Evolutionary conservation across 2,888 invertebrate species (phyloP).

Genomic region (Psococerastis gibbosa): DNA sequence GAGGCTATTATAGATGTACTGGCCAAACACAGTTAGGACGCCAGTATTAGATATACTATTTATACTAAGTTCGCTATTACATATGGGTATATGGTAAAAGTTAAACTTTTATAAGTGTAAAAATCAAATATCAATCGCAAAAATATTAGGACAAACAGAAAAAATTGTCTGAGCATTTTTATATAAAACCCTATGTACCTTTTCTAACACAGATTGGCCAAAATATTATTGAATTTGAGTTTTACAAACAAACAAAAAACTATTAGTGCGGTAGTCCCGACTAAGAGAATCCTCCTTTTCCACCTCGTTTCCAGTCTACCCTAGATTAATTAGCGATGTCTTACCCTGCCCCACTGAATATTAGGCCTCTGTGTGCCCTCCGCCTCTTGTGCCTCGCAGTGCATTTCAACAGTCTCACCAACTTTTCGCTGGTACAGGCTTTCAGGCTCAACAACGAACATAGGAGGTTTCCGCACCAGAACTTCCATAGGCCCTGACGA

Average conservation of each 20-base stretch:
- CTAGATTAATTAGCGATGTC: conserved; percentile 14
- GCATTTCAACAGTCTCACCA: conserved; percentile 84
- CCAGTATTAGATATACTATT: no score
- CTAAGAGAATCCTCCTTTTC: background rate
- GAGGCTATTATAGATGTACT: no score
- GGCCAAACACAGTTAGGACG: no score
- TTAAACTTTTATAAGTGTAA: no score
- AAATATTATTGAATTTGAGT: no score
- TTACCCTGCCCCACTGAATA: conserved; percentile 73
- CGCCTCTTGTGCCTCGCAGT: conserved; percentile 81
- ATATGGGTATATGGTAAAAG: no score
- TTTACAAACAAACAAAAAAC: no score
- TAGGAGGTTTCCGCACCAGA: conserved; percentile 79
- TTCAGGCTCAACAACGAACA: conserved; percentile 77
- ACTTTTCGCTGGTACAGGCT: conserved; percentile 75
- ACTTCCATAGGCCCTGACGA: conserved; percentile 68
- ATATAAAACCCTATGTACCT: background rate
- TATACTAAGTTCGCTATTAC: no score
- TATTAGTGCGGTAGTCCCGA: background rate
- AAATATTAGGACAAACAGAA: background rate
- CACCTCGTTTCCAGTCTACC: background rate
- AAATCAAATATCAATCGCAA: no score
- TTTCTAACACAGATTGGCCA: no score
- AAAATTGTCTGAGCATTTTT: background rate
- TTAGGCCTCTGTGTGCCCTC: conserved; percentile 81